Conservation (phyloP, 2,113 vertebrate genomes). For the Leptosomus discolor region DNA sequence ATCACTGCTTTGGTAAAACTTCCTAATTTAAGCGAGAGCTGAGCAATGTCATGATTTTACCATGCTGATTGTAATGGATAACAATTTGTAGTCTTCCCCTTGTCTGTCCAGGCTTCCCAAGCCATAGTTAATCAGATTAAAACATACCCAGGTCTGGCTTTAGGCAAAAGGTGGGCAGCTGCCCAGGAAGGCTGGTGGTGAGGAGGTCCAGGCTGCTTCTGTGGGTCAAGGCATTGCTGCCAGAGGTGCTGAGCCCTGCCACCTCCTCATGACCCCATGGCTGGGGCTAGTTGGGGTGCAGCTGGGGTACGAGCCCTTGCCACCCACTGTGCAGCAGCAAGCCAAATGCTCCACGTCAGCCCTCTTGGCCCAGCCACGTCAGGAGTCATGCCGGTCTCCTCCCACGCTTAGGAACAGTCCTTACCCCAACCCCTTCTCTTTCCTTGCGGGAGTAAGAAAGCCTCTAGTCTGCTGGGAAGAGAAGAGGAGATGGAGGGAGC, state of each 20-base stretch:
- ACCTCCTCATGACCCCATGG: background rate
- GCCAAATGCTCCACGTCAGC: background rate
- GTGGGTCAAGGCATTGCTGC: background rate
- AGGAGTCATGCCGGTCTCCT: accelerated
- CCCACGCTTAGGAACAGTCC: background rate
- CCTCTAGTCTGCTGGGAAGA: background rate
- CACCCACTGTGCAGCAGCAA: background rate
- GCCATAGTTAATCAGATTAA: background rate
- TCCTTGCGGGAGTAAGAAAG: background rate
- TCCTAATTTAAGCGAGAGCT: background rate
- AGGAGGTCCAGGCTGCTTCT: background rate
- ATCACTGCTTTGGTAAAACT: background rate
- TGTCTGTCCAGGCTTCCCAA: background rate
- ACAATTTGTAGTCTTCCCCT: background rate
- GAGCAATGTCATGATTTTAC: background rate
- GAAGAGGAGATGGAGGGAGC: background rate
- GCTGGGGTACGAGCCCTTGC: background rate
- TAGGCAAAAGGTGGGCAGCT: background rate
- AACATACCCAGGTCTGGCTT: background rate
- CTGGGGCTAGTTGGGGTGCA: background rate
- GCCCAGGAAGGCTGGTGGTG: background rate
- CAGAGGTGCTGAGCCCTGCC: background rate
- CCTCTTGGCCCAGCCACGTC: background rate
- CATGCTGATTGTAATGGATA: accelerated
- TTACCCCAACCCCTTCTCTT: background rate